Conservation (phyloP, 2,888 invertebrate species). For the Achlya flavicornis region DNA sequence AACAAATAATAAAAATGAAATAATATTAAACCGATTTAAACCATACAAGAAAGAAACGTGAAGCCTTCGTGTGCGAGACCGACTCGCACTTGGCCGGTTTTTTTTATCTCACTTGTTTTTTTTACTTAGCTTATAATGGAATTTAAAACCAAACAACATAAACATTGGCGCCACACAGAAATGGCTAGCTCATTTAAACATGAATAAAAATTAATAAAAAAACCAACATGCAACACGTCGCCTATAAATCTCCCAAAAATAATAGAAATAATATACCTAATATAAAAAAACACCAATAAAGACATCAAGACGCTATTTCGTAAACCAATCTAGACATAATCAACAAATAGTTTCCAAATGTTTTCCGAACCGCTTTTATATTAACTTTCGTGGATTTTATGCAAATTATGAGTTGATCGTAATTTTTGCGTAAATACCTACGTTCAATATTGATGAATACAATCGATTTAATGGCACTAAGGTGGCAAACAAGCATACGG, state of each 20-base stretch:
- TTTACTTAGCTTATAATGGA: no score
- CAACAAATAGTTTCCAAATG: background rate
- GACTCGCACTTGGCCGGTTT: no score
- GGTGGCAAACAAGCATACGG: no score
- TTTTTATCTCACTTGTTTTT: no score
- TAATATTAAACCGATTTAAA: no score
- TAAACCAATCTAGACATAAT: background rate
- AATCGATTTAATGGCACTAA: no score
- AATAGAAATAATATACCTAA: background rate
- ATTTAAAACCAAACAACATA: no score
- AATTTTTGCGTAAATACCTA: background rate
- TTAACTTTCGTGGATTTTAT: slow-evolving; percentile 1
- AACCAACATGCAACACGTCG: background rate
- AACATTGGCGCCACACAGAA: background rate
- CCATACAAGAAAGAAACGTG: no score
- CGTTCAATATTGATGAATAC: background rate
- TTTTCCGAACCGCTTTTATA: background rate
- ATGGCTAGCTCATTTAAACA: background rate
- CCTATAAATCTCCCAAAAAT: background rate
- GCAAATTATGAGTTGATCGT: background rate
- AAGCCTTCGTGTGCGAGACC: no score
- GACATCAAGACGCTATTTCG: background rate
- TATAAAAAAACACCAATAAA: background rate
- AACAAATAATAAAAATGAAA: no score
- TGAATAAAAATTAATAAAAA: background rate